Percentiles rank a stretch among this genome's conserved stretches.
Conservation (phyloP, 2,113 vertebrate genomes). For the Stigmatopora argus region DNA sequence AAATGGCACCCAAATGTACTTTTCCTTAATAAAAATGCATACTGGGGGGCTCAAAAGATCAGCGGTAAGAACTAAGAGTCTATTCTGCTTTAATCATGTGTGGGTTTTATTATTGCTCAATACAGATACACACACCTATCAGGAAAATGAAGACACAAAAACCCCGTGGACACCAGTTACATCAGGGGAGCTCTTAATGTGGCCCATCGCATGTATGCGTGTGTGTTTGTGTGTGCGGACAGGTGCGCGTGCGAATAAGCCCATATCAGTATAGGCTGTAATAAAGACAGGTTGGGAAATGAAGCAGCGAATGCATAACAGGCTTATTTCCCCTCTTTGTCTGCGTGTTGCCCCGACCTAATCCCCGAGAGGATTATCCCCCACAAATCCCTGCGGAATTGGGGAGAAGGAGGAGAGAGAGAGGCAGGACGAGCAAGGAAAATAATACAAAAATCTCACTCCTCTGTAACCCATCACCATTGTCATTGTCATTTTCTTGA, state of each 20-base stretch:
- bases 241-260: conserved; percentile 58
- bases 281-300: conserved; percentile 74
- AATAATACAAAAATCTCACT: conserved; percentile 48
- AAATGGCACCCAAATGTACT: conserved; percentile 59
- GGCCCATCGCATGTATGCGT: conserved; percentile 57
- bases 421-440: conserved; percentile 22
- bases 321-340: conserved; percentile 74
- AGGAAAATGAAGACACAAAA: conserved; percentile 63
- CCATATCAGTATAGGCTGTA: conserved; percentile 69
- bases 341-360: conserved; percentile 71
- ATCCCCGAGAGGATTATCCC: conserved; percentile 72
- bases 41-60: conserved; percentile 68
- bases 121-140: conserved; percentile 66
- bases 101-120: conserved; percentile 70
- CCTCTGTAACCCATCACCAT: conserved; percentile 55
- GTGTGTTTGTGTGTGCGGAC: conserved; percentile 34
- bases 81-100: conserved; percentile 71
- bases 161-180: conserved; percentile 55
- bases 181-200: conserved; percentile 69
- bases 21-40: conserved; percentile 72
- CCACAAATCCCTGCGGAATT: conserved; percentile 69
- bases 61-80: conserved; percentile 65
- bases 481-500: conserved; percentile 54
- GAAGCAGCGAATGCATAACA: conserved; percentile 73
- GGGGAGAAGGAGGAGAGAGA: conserved; percentile 52